These are phyloP conservation scores for Rhopilema esculentum DNA, from an alignment of 30 jellyfish, hydroid and myxozoan species.

Conservation along the genomic window DNA sequence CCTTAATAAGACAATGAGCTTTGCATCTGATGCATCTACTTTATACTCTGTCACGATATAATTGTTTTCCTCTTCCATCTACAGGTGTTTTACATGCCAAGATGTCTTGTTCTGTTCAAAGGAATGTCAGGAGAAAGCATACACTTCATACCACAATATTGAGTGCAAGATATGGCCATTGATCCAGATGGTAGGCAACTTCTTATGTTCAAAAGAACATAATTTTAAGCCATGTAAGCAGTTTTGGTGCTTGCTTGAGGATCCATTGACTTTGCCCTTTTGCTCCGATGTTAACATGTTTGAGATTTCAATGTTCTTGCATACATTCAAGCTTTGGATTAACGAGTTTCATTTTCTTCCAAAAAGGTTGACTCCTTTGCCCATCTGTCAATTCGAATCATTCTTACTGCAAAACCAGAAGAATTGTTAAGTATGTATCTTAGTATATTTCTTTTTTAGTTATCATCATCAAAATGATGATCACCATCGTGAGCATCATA, in stretches of 20 bases:
- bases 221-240: no score
- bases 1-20: no score
- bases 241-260: no score
- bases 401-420: constrained; percentile 68
- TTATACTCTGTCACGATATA: no score
- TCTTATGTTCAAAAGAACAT: no score
- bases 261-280: no score
- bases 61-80: no score
- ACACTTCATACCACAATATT: constrained; percentile 41
- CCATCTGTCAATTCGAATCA: constrained; percentile 66
- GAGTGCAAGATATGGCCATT: constrained; percentile 85
- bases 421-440: constrained; percentile 52
- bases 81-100: constrained; percentile 70
- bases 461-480: neutral
- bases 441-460: neutral
- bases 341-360: neutral
- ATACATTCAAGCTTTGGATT: no score
- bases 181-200: constrained; percentile 62
- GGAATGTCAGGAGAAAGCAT: constrained; percentile 59
- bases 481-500: no score
- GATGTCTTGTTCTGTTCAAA: constrained; percentile 76
- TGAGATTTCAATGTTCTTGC: no score
- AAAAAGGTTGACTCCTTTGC: constrained; percentile 63
- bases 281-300: no score
- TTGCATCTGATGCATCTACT: no score